Evolutionary conservation across 2,888 invertebrate genomes (phyloP).

Genomic region (Lasius fuliginosus): DNA sequence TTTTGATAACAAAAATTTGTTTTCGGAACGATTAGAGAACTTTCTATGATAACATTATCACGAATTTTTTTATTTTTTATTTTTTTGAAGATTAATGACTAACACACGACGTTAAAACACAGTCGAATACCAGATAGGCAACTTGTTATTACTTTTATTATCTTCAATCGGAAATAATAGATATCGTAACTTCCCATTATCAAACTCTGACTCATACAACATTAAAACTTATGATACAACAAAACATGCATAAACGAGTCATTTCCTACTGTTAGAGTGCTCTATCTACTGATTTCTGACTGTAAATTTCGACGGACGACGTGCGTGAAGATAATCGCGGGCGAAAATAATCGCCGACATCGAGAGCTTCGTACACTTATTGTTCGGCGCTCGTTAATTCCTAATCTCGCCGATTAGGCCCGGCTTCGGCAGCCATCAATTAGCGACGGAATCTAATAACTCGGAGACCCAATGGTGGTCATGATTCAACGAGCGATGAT

Average conservation of each 20-base stretch:
- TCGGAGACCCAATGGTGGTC: neutral
- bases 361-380: slow-evolving; percentile 26
- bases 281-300: slow-evolving; percentile 11
- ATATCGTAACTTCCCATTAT: neutral
- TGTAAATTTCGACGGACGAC: neutral
- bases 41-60: too few relatives aligned
- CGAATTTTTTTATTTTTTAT: too few relatives aligned
- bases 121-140: neutral
- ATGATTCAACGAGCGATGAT: slow-evolving; percentile 45
- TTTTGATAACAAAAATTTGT: neutral
- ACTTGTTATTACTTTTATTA: neutral
- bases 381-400: slow-evolving; percentile 19
- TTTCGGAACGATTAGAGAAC: neutral
- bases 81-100: neutral
- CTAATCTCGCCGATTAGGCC: slow-evolving; percentile 28
- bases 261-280: neutral
- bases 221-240: neutral
- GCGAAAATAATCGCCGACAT: neutral
- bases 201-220: neutral
- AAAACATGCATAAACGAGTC: slow-evolving; percentile 9
- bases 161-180: neutral
- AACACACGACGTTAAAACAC: neutral
- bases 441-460: slow-evolving; percentile 31
- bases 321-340: neutral
- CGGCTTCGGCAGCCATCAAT: slow-evolving; percentile 16